Conservation (phyloP, 2,113 vertebrate species). For the Hippolais icterina region DNA sequence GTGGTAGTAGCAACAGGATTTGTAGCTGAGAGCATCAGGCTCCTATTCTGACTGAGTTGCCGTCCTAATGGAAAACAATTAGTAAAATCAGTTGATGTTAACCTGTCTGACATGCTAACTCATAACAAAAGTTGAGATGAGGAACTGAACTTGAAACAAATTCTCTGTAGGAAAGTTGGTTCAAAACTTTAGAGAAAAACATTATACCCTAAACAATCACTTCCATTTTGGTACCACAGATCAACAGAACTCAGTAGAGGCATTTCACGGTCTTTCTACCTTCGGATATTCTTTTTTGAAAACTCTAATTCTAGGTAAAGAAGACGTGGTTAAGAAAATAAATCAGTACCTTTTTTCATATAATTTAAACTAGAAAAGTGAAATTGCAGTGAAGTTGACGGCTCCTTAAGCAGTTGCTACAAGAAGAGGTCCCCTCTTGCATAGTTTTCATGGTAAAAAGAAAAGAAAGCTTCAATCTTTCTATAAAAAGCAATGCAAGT, state of each 20-base stretch:
- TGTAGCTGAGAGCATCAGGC: neutral
- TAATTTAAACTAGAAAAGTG: neutral
- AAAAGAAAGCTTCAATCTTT: neutral
- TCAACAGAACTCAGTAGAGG: neutral
- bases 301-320: neutral
- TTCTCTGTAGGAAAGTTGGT: neutral
- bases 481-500: neutral
- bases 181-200: neutral
- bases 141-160: neutral
- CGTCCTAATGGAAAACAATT: neutral
- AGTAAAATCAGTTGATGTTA: neutral
- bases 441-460: neutral
- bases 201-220: neutral
- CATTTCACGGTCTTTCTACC: neutral
- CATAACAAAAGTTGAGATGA: neutral
- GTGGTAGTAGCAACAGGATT: neutral
- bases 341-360: neutral
- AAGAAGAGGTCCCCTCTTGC: neutral
- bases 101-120: neutral
- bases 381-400: neutral
- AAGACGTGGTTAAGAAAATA: neutral
- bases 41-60: neutral
- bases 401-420: neutral
- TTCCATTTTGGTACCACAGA: neutral
- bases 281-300: neutral